Percentiles rank a stretch among this genome's conserved stretches.
Evolutionary conservation across 2,797 vertebrate genomes (phyloP).

Genomic region (Petrocephalus sullivani): DNA sequence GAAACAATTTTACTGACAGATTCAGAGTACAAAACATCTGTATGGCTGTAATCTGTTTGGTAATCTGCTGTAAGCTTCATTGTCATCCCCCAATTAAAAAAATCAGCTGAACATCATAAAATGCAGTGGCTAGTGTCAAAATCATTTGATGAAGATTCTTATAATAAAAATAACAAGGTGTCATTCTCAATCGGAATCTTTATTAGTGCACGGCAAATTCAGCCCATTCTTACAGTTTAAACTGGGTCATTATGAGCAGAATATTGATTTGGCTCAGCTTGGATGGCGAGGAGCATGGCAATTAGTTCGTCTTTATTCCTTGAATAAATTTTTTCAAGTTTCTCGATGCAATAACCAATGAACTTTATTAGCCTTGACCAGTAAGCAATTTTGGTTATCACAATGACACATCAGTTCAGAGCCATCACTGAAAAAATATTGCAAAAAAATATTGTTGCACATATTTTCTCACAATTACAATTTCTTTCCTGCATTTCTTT

Average conservation of each 20-base stretch:
- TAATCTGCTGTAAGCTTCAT: not conserved
- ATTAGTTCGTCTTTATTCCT: conserved; percentile 19
- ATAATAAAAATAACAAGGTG: conserved; percentile 19
- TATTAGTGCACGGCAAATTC: conserved; percentile 13
- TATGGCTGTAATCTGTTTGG: not conserved
- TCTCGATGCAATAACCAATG: not conserved
- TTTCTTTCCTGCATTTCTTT: not conserved
- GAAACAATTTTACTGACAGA: not conserved
- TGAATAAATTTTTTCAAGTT: not conserved
- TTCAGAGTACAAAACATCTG: not conserved
- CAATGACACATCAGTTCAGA: not conserved
- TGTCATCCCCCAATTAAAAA: not conserved
- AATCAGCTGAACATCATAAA: not conserved
- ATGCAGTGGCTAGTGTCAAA: not conserved
- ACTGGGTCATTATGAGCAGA: conserved; percentile 25
- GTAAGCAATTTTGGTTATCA: not conserved
- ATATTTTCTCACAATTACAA: not conserved
- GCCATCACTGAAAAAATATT: not conserved
- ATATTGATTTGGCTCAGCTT: conserved; percentile 24
- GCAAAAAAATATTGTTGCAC: not conserved
- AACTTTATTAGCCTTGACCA: not conserved
- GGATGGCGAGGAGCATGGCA: conserved; percentile 8
- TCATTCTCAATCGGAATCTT: conserved; percentile 28
- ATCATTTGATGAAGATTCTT: conserved; percentile 18
- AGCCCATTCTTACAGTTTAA: conserved; percentile 21